Evolutionary conservation across 2,888 invertebrate genomes (phyloP), one percentile per base, ranked within the genome.

Genomic region (Xylocampa areola): DNA sequence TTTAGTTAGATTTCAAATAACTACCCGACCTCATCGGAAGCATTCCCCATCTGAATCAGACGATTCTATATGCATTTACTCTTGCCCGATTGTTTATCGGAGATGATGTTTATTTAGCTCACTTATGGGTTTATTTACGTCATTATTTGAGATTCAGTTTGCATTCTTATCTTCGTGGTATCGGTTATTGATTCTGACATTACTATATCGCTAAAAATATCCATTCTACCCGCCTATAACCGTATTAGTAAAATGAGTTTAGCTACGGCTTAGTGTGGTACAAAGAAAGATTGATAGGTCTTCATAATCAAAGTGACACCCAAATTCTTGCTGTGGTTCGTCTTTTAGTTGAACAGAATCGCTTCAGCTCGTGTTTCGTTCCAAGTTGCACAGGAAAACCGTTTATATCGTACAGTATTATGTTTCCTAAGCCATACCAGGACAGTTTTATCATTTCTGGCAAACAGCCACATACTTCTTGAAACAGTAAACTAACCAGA

Each of bases 371-470:
- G 2, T 36, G 19, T 0, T n/a, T 23, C 47, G 33, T 6, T 21
- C 35, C 11, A 11, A 11, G 3, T n/a, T 11, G 0, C 7, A 45
- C 53, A 65, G 71, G 65, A 76, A 71, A 74, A 65, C 47, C 41
- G 13, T 19, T 27, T 44, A 10, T 30, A 10, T 43, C 8, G 21
- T 17, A 10, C 23, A 23, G 7, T 50, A 59, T 51, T 50, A 53
- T 51, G 49, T 52, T 58, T 61, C 25, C 40, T 61, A 48, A 60
- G 13, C 67, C 60, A 65, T 69, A 65, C 35, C 51, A 72, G 66
- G 58, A 68, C 60, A 67, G 59, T 58, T 32, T 44, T 68, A 71
- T 74, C 63, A 52, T 35, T 64, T 51, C 77, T 82, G 78, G 81
- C 81, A 53, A 57, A 65, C 72, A 61, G 72, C 77, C 78, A 79